A percentile compares a stretch with the other conserved stretches of the same genome.
Conservation (phyloP, 1,140 invertebrate species). For the Oncopeltus fasciatus region DNA sequence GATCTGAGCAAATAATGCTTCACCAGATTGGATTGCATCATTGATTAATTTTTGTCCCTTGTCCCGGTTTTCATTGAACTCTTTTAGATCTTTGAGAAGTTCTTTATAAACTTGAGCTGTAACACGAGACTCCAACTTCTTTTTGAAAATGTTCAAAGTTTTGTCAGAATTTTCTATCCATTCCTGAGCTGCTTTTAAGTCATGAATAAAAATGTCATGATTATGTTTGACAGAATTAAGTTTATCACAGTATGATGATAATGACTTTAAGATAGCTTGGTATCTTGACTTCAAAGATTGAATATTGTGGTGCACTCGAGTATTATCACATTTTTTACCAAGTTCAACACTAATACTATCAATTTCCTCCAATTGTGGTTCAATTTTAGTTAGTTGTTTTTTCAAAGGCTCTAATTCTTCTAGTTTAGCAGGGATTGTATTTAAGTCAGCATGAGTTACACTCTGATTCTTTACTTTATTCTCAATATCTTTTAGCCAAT, state of each 20-base stretch:
- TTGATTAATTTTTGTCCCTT: conserved; percentile 63
- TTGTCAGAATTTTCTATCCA: conserved; percentile 65
- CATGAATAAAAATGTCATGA: conserved; percentile 39
- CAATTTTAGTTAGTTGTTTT: conserved; percentile 44
- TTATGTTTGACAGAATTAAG: conserved; percentile 19
- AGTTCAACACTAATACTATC: conserved; percentile 53
- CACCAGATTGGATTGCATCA: conserved; percentile 67
- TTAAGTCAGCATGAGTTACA: conserved; percentile 48
- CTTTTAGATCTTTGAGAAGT: conserved; percentile 58
- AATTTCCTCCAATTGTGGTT: conserved; percentile 49
- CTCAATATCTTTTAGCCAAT: conserved; percentile 80
- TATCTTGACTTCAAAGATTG: conserved; percentile 61
- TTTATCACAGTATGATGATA: conserved; percentile 26
- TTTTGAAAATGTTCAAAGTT: conserved; percentile 28
- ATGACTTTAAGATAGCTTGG: conserved; percentile 56
- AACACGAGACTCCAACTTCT: not conserved
- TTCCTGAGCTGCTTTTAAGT: conserved; percentile 52
- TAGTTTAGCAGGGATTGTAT: conserved; percentile 56
- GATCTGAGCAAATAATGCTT: conserved; percentile 72
- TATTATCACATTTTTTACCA: conserved; percentile 60
- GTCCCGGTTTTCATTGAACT: conserved; percentile 56
- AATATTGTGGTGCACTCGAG: conserved; percentile 61
- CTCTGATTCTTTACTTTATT: conserved; percentile 58
- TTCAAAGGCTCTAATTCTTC: conserved; percentile 47
- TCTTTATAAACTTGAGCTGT: conserved; percentile 1